Base-by-base conservation (phyloP, 2,113 vertebrate genomes). In the Desmodus rotundus region DNA sequence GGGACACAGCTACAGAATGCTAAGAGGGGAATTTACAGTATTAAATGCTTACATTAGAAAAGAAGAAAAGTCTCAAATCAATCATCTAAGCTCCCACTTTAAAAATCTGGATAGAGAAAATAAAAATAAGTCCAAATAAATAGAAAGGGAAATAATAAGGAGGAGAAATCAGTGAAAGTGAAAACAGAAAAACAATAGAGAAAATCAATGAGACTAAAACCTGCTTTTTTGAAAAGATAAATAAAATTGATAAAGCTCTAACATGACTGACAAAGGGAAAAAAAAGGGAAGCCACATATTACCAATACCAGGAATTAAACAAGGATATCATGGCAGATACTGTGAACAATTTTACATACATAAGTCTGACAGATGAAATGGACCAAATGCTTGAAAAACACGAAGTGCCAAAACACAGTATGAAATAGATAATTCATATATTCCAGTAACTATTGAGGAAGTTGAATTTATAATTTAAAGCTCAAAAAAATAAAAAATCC, bases 81-180 rank as follows among this genome's bases (percentile, higher is more conserved):
- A 7, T 91, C 68, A 81, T 63, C 24, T 76, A 86, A 96, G 22
- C 7, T 80, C 16, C 74, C 15, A 91, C 26, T 36, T 43, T 33
- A 89, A 43, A 26, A 94, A 84, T 2, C 19, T 85, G 88, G 17
- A 41, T 16, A 74, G 56, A 65, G 16, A 54, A 88, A 7, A 47
- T 14, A 85, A 86, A 93, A 93, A 43, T 41, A 76, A 82, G 24
- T 24, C 19, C 36, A 67, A 83, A 47, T 36, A 94, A 89, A 43
- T n/a, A 89, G 72, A 86, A 89, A 76, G 91, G 20, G 7, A 94
- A 94, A 61, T 93, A 72, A 41, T 86, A 83, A 74, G 63, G 14
- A 58, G 4, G 15, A 93, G 31, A 92, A 90, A 91, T 85, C 16
- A 68, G 58, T 84, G 4, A 56, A 61, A 38, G 38, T 52, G 8